phyloP scores from a whole-genome alignment of 2,797 vertebrate genomes.

The Notoglanidium macrostoma region DNA sequence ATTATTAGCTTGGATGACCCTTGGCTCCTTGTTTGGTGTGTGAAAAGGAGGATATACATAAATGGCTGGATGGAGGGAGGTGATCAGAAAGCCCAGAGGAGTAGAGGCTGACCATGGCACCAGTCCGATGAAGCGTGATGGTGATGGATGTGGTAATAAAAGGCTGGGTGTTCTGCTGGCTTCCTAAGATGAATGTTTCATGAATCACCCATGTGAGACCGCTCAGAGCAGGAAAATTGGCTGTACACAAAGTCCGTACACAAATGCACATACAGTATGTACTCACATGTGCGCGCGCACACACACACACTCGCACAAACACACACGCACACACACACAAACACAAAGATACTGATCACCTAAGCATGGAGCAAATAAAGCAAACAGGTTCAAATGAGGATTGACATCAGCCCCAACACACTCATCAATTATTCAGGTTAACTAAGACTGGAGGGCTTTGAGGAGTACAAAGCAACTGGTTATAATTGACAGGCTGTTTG shows the following conservation, averaged over 20 bases:
- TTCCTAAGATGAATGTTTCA: slow-evolving; percentile 76
- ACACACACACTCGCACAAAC: neutral
- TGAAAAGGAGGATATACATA: slow-evolving; percentile 65
- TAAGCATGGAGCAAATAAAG: slow-evolving; percentile 33
- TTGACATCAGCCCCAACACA: slow-evolving; percentile 29
- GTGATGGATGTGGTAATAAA: slow-evolving; percentile 83
- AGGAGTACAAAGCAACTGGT: slow-evolving; percentile 28
- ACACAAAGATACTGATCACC: neutral
- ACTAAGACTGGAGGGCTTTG: slow-evolving; percentile 29
- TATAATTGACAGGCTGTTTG: slow-evolving; percentile 39
- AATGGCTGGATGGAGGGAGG: slow-evolving; percentile 71
- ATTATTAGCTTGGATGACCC: slow-evolving; percentile 18
- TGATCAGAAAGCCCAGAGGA: slow-evolving; percentile 62
- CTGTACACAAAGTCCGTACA: slow-evolving; percentile 23
- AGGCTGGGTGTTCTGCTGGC: slow-evolving; percentile 79
- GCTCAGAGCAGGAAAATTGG: slow-evolving; percentile 59
- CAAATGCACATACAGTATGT: slow-evolving; percentile 4
- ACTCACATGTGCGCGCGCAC: neutral
- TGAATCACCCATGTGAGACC: slow-evolving; percentile 78
- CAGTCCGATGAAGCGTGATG: slow-evolving; percentile 76
- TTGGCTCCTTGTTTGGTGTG: slow-evolving; percentile 56
- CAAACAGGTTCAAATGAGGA: slow-evolving; percentile 27
- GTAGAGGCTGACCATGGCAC: slow-evolving; percentile 69
- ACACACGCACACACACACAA: neutral
- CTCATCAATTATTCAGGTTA: slow-evolving; percentile 44